Percentiles rank a stretch among this genome's conserved stretches.
Evolutionary conservation across 2,113 vertebrate species (phyloP).

Genomic region (Calcarius ornatus): DNA sequence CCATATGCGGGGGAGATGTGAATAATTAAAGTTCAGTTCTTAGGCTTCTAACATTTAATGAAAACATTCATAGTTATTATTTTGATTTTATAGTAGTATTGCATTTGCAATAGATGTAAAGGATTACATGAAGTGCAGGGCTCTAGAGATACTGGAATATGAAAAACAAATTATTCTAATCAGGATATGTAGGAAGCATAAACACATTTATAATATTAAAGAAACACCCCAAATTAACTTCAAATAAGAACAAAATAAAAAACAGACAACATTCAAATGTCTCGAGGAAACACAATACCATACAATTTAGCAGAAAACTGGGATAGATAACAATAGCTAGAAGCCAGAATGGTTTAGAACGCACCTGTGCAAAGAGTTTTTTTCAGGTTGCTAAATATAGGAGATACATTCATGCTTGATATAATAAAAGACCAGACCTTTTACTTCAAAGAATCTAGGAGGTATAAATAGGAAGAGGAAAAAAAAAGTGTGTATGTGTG

Average conservation of each 20-base stretch:
- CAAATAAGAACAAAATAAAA: conserved; percentile 2
- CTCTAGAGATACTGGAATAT: background rate
- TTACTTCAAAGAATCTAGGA: conserved; percentile 30
- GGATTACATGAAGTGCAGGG: background rate
- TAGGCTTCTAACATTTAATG: background rate
- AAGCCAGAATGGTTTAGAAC: background rate
- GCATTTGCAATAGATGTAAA: background rate
- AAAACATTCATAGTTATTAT: background rate
- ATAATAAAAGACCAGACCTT: conserved; percentile 50
- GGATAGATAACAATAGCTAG: background rate
- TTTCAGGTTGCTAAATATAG: conserved; percentile 51
- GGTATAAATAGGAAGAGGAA: conserved; percentile 36
- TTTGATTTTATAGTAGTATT: background rate
- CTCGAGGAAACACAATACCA: background rate
- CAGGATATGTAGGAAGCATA: background rate
- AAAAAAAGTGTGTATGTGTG: background rate
- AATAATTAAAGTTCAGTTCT: background rate
- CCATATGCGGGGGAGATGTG: background rate
- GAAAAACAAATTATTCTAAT: background rate
- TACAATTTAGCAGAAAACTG: background rate
- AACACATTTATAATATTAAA: background rate
- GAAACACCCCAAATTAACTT: background rate
- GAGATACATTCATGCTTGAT: background rate
- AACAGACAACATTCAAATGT: background rate
- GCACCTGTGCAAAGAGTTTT: conserved; percentile 36